Evolutionary conservation across 1,140 invertebrate species (phyloP).

Genomic region (Nasonia giraulti): DNA sequence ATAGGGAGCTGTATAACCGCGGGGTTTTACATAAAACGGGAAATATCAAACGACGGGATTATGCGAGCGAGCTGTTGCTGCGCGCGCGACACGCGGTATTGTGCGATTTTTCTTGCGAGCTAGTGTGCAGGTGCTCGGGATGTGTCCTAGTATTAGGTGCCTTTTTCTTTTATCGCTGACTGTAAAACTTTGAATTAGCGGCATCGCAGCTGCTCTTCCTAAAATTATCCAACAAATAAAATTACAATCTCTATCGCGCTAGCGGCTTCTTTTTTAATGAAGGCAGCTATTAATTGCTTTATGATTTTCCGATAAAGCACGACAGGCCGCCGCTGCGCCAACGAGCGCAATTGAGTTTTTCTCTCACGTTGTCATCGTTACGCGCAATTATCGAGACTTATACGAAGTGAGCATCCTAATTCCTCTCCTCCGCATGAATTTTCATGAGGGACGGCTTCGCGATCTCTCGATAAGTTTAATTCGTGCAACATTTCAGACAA

Average conservation of each 20-base stretch:
- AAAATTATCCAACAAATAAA: constrained; percentile 70
- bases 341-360: constrained; percentile 65
- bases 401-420: constrained; percentile 3
- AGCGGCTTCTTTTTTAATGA: constrained; percentile 66
- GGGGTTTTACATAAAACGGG: constrained; percentile 69
- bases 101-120: constrained; percentile 61
- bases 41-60: constrained; percentile 72
- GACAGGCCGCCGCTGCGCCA: background rate
- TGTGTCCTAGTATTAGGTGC: constrained; percentile 59
- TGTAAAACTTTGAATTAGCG: too few species aligned
- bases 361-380: constrained; percentile 62
- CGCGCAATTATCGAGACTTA: constrained; percentile 31
- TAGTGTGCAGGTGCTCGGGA: constrained; percentile 66
- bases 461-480: background rate
- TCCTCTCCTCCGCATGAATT: background rate
- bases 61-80: constrained; percentile 60
- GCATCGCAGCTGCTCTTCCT: too few species aligned
- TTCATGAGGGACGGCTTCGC: background rate
- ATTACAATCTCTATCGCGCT: constrained; percentile 62
- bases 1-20: constrained; percentile 58
- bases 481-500: background rate
- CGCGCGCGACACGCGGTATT: constrained; percentile 58
- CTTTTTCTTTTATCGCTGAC: background rate
- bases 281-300: constrained; percentile 72
- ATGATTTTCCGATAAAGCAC: constrained; percentile 72